Percentiles rank a stretch among this genome's conserved stretches.
phyloP scores from a whole-genome alignment of 2,797 vertebrate genomes.

The Oryzias sinensis region DNA sequence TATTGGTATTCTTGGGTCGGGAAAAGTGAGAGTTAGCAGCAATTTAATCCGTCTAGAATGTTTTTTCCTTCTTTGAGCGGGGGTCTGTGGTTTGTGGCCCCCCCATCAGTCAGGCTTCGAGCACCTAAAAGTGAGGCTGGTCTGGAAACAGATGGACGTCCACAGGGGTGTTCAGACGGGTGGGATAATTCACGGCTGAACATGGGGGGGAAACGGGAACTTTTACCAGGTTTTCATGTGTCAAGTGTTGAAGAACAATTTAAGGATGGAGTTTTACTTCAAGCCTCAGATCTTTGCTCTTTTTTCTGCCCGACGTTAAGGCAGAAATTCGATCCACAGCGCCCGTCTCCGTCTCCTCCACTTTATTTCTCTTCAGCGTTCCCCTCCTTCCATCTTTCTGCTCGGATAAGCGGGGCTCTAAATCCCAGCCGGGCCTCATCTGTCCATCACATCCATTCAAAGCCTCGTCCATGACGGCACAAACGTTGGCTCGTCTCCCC shows the following conservation, averaged over 20 bases:
- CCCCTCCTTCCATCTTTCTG: slow-evolving; percentile 22
- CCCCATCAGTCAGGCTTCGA: neutral
- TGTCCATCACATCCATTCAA: slow-evolving; percentile 65
- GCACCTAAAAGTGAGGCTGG: slow-evolving; percentile 15
- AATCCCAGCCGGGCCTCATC: slow-evolving; percentile 51
- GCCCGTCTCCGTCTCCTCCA: slow-evolving; percentile 13
- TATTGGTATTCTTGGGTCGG: neutral
- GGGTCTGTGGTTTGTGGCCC: neutral
- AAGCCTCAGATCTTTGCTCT: slow-evolving; percentile 3
- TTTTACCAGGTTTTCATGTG: slow-evolving; percentile 22
- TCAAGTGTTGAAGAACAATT: slow-evolving; percentile 17
- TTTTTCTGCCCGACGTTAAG: slow-evolving; percentile 35
- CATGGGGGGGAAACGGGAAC: slow-evolving; percentile 4
- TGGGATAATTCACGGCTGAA: slow-evolving; percentile 10
- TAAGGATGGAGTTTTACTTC: slow-evolving; percentile 18
- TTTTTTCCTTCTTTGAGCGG: neutral
- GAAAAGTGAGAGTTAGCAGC: neutral
- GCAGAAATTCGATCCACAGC: slow-evolving; percentile 40
- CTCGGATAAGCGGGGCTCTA: slow-evolving; percentile 41
- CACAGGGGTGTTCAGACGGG: slow-evolving; percentile 9
- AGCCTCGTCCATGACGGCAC: slow-evolving; percentile 41
- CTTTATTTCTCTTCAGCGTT: slow-evolving; percentile 25
- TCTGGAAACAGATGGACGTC: slow-evolving; percentile 16
- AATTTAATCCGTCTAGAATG: neutral
- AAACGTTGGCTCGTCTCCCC: slow-evolving; percentile 20